Conservation (phyloP, 2,113 vertebrate species). For the Phyllopteryx taeniolatus region DNA sequence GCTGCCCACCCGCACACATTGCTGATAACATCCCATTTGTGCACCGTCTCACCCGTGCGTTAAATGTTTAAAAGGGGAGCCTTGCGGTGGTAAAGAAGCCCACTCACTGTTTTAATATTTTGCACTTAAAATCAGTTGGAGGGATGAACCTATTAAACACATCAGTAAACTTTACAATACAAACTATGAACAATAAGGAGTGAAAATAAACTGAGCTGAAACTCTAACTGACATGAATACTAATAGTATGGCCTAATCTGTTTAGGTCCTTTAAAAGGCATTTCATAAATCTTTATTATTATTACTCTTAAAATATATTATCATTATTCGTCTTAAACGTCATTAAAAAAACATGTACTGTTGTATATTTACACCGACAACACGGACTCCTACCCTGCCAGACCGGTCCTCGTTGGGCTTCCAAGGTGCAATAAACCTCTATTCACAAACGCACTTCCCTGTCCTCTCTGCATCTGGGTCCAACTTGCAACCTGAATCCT, state of each 20-base stretch:
- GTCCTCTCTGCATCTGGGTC: too few species aligned
- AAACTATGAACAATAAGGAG: conserved; percentile 16
- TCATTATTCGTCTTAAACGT: too few species aligned
- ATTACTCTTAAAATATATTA: too few species aligned
- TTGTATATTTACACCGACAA: too few species aligned
- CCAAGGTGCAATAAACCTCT: too few species aligned
- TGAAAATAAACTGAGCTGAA: not conserved
- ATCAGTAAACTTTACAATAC: not conserved
- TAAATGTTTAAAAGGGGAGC: conserved; percentile 46
- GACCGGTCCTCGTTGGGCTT: too few species aligned
- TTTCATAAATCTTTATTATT: too few species aligned
- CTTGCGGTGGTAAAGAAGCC: conserved; percentile 39
- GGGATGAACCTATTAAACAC: conserved; percentile 14
- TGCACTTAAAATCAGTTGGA: conserved; percentile 37
- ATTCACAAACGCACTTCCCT: too few species aligned
- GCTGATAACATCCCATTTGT: conserved; percentile 8
- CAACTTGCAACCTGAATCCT: too few species aligned
- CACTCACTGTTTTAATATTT: conserved; percentile 42
- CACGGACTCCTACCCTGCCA: too few species aligned
- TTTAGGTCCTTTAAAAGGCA: too few species aligned
- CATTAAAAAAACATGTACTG: too few species aligned
- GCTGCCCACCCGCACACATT: not conserved
- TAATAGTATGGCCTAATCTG: not conserved
- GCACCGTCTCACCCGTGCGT: conserved; percentile 20
- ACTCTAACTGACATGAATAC: not conserved